These are phyloP conservation scores for Magallana ariakensis DNA, from an alignment of 1,140 invertebrate genomes.

Conservation along the genomic window DNA sequence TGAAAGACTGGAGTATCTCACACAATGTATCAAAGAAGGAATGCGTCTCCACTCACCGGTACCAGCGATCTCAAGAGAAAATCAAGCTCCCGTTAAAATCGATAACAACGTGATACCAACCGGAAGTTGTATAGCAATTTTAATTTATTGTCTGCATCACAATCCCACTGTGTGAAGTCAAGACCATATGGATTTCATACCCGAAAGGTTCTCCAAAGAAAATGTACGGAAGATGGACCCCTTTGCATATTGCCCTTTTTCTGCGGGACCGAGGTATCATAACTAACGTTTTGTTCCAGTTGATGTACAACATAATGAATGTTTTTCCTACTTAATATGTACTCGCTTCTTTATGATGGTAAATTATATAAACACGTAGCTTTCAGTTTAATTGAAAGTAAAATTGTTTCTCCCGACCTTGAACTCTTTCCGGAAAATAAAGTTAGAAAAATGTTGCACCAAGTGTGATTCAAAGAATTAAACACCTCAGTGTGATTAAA, in stretches of 20 bases:
- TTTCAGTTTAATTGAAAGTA: too few species aligned
- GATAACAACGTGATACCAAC: constrained; percentile 57
- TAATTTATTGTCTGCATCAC: constrained; percentile 58
- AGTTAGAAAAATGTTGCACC: too few species aligned
- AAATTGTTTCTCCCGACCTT: too few species aligned
- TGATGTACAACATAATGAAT: too few species aligned
- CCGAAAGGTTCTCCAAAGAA: constrained; percentile 68
- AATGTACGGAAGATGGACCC: constrained; percentile 61
- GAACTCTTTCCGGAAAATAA: too few species aligned
- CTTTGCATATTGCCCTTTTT: constrained; percentile 71
- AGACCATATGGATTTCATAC: constrained; percentile 58
- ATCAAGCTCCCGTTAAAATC: constrained; percentile 52
- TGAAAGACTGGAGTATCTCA: constrained; percentile 75
- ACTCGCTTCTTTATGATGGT: too few species aligned
- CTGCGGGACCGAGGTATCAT: constrained; percentile 68
- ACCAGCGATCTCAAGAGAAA: constrained; percentile 86
- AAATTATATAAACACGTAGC: too few species aligned
- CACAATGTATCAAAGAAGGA: constrained; percentile 78
- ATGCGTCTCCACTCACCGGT: constrained; percentile 77
- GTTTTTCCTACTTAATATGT: too few species aligned
- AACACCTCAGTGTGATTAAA: too few species aligned
- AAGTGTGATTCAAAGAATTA: too few species aligned
- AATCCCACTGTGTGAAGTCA: constrained; percentile 59
- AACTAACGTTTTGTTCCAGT: too few species aligned
- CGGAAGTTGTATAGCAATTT: constrained; percentile 45